Evolutionary conservation across 2,888 invertebrate species (phyloP).

Genomic region (Melinopterus prodromus): DNA sequence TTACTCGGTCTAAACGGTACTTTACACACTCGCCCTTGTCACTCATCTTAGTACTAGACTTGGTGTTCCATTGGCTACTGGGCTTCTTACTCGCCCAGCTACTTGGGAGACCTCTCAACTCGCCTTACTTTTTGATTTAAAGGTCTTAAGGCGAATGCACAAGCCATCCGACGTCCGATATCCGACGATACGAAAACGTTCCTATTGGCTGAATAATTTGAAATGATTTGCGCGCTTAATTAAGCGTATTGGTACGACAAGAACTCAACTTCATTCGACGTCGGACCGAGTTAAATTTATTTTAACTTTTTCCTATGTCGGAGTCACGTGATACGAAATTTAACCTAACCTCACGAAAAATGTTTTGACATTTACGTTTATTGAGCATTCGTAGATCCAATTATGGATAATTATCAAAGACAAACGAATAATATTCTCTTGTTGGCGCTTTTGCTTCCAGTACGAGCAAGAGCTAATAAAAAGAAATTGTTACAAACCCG

Average conservation of each 20-base stretch:
- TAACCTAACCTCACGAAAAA: too few relatives aligned
- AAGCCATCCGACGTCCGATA: background rate
- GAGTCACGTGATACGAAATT: too few relatives aligned
- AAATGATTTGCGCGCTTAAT: background rate
- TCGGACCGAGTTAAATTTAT: background rate
- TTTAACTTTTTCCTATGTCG: too few relatives aligned
- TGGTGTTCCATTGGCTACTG: too few relatives aligned
- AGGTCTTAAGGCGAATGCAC: background rate
- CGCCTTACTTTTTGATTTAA: too few relatives aligned
- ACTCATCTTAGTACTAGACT: too few relatives aligned
- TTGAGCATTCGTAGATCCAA: background rate
- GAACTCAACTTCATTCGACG: background rate
- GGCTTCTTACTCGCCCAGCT: too few relatives aligned
- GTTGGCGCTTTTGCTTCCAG: background rate
- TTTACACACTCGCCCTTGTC: too few relatives aligned
- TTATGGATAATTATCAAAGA: background rate
- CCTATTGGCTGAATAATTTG: background rate
- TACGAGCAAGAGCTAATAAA: background rate
- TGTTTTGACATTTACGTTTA: too few relatives aligned
- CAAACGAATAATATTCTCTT: background rate
- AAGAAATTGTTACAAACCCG: background rate
- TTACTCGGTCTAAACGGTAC: too few relatives aligned
- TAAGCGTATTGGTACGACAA: background rate
- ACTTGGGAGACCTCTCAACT: too few relatives aligned
- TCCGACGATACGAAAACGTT: background rate